Percentiles rank a stretch among this genome's conserved stretches.
These are phyloP conservation scores for Dryomyza anilis DNA, from an alignment of 2,888 invertebrate genomes.

Conservation along the genomic window DNA sequence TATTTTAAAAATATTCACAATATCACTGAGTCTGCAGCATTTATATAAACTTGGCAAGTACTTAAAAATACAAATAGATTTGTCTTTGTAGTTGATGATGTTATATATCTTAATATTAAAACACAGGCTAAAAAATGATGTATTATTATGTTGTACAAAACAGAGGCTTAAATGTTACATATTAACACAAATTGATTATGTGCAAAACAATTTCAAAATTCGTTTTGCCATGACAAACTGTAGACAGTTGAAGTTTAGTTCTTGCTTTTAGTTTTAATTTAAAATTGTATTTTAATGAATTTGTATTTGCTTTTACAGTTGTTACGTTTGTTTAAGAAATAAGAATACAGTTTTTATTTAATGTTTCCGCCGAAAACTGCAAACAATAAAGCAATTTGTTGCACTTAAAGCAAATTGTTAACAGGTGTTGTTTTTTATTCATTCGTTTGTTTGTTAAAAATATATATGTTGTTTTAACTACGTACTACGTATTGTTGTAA, in stretches of 20 bases:
- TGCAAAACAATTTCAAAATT: neutral
- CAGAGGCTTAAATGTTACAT: no score
- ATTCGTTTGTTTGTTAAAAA: neutral
- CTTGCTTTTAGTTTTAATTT: neutral
- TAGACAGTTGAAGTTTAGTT: neutral
- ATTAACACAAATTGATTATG: no score
- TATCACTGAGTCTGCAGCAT: slow-evolving; percentile 5
- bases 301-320: no score
- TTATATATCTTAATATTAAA: slow-evolving; percentile 17
- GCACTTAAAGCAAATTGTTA: neutral
- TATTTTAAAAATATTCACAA: no score
- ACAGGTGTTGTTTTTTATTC: neutral
- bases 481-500: slow-evolving; percentile 5
- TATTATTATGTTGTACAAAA: slow-evolving; percentile 9
- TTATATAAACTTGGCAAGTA: slow-evolving; percentile 11
- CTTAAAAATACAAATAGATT: slow-evolving; percentile 19
- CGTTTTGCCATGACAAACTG: neutral
- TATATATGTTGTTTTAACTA: neutral
- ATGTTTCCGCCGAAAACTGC: neutral
- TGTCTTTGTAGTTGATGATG: no score
- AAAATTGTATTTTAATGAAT: no score
- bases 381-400: neutral
- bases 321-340: no score
- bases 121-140: slow-evolving; percentile 1
- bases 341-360: neutral